phyloP scores from a whole-genome alignment of 2,888 invertebrate genomes.

The Phymatocera aterrima region DNA sequence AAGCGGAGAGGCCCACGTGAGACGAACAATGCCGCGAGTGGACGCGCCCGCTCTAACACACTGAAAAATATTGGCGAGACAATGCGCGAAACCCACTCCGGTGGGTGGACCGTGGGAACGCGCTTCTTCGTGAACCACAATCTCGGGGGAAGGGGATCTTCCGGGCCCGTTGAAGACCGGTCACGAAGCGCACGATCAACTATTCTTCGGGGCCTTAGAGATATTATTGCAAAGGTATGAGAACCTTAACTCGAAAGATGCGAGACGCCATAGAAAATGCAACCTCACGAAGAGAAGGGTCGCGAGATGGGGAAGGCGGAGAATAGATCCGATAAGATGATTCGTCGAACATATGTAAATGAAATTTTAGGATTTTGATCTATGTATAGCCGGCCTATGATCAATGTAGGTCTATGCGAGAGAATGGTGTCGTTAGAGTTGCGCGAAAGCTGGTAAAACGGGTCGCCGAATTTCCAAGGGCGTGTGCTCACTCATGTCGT shows the following conservation, averaged over 20 bases:
- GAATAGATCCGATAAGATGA: no score
- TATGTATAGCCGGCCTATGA: not conserved
- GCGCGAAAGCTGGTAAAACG: conserved; percentile 20
- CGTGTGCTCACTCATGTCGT: conserved; percentile 1
- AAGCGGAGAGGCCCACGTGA: conserved; percentile 16
- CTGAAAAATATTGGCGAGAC: conserved; percentile 18
- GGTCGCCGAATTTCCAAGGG: conserved; percentile 9
- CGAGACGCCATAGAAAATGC: not conserved
- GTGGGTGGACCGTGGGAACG: conserved; percentile 41
- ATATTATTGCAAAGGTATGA: not conserved
- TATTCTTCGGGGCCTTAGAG: not conserved
- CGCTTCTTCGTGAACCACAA: conserved; percentile 1
- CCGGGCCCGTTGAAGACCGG: not conserved
- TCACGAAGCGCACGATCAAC: not conserved
- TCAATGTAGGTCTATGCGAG: not conserved
- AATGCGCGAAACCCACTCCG: conserved; percentile 29
- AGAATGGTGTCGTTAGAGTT: not conserved
- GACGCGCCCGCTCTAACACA: conserved; percentile 22
- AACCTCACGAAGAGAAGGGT: not conserved
- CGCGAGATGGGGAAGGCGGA: not conserved
- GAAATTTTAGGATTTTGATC: not conserved
- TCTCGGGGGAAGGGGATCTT: not conserved
- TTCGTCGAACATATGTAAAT: no score
- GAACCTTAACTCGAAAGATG: not conserved
- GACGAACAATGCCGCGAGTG: conserved; percentile 30